phyloP scores from a whole-genome alignment of 2,888 invertebrate genomes.

The Drosophila quasianomalipes region DNA sequence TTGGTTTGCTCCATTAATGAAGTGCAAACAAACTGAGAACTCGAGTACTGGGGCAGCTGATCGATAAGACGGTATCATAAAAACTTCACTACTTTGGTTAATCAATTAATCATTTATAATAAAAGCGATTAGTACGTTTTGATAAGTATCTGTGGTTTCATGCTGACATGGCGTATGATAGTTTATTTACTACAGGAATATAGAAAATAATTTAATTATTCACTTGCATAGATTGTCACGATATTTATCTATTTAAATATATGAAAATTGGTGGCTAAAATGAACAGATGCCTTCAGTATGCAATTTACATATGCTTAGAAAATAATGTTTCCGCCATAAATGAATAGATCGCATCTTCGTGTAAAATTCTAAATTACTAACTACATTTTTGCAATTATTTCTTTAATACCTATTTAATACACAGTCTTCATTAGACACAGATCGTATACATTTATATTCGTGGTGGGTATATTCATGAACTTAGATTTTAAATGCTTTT shows the following conservation, averaged over 20 bases:
- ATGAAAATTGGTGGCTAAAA: not conserved
- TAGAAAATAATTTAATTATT: slow-evolving; percentile 7
- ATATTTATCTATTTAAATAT: slow-evolving; percentile 2
- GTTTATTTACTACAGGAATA: not conserved
- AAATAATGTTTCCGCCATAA: slow-evolving; percentile 10
- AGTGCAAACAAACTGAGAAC: slow-evolving; percentile 32
- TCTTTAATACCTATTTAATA: not conserved
- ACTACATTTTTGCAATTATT: slow-evolving; percentile 3
- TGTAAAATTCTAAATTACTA: not conserved
- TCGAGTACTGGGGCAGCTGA: slow-evolving; percentile 14
- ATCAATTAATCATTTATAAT: not conserved
- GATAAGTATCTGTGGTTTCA: slow-evolving; percentile 4
- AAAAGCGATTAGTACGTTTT: not conserved
- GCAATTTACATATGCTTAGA: slow-evolving; percentile 24
- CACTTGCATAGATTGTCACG: slow-evolving; percentile 15
- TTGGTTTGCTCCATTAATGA: slow-evolving; percentile 37
- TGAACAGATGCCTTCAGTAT: not conserved
- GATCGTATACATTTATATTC: not conserved
- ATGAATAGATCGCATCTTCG: not conserved
- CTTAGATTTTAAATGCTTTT: not conserved
- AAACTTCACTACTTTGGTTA: not conserved
- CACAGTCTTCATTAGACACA: not conserved
- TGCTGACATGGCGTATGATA: not conserved
- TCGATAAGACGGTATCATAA: slow-evolving; percentile 1
- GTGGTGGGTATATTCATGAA: not conserved